phyloP scores from a whole-genome alignment of 2,888 invertebrate genomes.

The Cephus runcator region DNA sequence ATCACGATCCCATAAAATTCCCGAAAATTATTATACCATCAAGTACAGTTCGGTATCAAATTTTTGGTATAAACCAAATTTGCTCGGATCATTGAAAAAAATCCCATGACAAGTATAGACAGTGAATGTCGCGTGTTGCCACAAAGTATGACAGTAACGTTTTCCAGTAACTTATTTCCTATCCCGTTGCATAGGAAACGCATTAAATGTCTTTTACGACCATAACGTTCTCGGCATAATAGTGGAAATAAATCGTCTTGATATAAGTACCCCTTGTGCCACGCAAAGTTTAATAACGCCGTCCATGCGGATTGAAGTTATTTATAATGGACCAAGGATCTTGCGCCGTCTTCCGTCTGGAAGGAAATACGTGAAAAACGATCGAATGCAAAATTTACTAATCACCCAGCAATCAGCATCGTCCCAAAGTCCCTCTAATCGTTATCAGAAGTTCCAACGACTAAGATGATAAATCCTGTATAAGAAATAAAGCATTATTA shows the following conservation, averaged over 20 bases:
- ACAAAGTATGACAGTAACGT: background rate
- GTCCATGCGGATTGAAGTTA: background rate
- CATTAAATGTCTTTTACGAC: conserved; percentile 20
- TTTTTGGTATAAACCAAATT: background rate
- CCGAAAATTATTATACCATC: background rate
- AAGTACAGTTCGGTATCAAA: background rate
- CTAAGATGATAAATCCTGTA: background rate
- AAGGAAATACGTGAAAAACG: background rate
- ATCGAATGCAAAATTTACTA: background rate
- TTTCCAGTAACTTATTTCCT: background rate
- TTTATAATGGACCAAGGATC: background rate
- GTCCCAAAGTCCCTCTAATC: background rate
- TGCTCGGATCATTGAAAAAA: background rate
- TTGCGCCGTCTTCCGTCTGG: background rate
- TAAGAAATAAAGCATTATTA: background rate
- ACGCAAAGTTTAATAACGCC: background rate
- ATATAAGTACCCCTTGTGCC: background rate
- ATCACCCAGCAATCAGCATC: background rate
- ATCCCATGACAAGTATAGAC: background rate
- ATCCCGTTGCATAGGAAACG: conserved; percentile 11
- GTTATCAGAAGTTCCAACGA: background rate
- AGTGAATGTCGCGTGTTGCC: background rate
- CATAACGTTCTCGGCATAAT: conserved; percentile 17
- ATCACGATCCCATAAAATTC: background rate
- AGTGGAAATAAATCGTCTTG: conserved; percentile 7